Evolutionary conservation across 30 jellyfish, hydroid and myxozoan genomes (phyloP).

Genomic region (Sanderia malayensis): DNA sequence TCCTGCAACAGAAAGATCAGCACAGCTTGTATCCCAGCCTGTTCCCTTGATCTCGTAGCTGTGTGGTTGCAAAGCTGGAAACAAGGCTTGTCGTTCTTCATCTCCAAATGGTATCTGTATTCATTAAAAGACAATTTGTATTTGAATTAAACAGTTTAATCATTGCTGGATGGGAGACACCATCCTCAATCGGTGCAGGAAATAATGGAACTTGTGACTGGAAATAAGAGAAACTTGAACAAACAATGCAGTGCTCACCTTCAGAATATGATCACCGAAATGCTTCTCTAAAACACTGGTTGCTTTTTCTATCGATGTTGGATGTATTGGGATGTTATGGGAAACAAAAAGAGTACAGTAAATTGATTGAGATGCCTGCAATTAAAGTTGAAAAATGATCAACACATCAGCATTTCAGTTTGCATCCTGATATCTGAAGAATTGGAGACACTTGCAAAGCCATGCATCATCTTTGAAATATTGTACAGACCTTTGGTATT

Average conservation of each 20-base stretch:
- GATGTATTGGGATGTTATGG: conserved; percentile 68
- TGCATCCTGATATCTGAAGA: too few relatives aligned
- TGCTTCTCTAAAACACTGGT: conserved; percentile 33
- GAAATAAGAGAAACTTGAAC: conserved; percentile 1
- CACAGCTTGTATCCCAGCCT: conserved; percentile 62
- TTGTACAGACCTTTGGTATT: background rate
- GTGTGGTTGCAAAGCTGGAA: conserved; percentile 68
- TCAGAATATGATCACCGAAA: conserved; percentile 60
- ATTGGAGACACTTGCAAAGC: too few relatives aligned
- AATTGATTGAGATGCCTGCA: conserved; percentile 68
- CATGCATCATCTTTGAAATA: too few relatives aligned
- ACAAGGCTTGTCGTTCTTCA: conserved; percentile 44
- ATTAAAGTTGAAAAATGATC: background rate
- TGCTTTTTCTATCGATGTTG: conserved; percentile 66
- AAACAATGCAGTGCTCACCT: conserved; percentile 63
- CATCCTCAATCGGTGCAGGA: too few relatives aligned
- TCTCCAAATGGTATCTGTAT: conserved; percentile 80
- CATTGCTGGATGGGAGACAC: too few relatives aligned
- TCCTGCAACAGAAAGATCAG: conserved; percentile 79
- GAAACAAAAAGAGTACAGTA: conserved; percentile 74
- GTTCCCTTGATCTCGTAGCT: conserved; percentile 55
- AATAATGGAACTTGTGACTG: too few relatives aligned
- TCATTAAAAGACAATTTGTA: background rate
- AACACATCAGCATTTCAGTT: too few relatives aligned
- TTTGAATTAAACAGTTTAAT: background rate